phyloP scores from a whole-genome alignment of 2,113 vertebrate species.

The Anser cygnoides region DNA sequence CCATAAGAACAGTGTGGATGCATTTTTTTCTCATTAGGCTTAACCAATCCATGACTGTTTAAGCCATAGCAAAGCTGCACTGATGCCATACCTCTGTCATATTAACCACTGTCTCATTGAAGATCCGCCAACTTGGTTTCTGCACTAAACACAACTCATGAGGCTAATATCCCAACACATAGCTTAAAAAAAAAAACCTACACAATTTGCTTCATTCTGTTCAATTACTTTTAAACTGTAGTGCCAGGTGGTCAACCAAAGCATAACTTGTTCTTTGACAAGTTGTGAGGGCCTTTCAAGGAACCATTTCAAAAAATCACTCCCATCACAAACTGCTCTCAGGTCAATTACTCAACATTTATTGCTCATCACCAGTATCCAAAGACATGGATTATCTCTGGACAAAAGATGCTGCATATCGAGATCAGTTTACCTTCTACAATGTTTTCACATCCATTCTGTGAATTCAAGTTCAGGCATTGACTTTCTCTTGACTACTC shows the following conservation, averaged over 20 bases:
- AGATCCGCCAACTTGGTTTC: neutral
- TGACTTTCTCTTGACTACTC: constrained; percentile 23
- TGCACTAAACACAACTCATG: neutral
- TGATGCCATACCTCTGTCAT: neutral
- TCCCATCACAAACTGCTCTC: neutral
- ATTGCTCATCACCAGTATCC: neutral
- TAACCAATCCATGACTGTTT: neutral
- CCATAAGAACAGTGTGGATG: neutral
- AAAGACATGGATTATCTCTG: neutral
- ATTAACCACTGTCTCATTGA: neutral
- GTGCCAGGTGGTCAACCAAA: neutral
- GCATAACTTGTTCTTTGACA: neutral
- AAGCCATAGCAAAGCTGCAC: neutral
- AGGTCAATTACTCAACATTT: constrained; percentile 1
- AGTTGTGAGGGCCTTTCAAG: neutral
- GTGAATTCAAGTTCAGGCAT: constrained; percentile 37
- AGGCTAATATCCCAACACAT: neutral
- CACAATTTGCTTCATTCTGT: neutral
- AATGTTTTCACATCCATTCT: neutral
- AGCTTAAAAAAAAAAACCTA: neutral
- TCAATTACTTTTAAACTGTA: neutral
- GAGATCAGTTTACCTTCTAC: constrained; percentile 15
- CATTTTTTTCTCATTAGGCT: neutral
- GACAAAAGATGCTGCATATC: constrained; percentile 8
- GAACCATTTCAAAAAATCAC: neutral